phyloP scores from a whole-genome alignment of 2,113 vertebrate species.

The Embiotoca jacksoni region DNA sequence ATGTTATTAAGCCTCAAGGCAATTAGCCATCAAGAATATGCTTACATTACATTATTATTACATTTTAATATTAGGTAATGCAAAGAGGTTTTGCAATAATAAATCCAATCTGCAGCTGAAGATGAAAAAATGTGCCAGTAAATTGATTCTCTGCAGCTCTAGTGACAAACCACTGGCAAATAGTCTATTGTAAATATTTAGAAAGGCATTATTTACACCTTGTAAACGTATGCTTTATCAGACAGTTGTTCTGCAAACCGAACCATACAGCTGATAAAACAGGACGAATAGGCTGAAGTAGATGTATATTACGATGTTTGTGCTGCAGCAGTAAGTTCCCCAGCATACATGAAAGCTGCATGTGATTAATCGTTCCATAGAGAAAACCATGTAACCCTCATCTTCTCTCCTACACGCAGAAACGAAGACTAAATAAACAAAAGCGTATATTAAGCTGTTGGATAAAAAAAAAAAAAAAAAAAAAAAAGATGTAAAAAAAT shows the following conservation, averaged over 20 bases:
- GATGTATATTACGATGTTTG: conserved; percentile 3
- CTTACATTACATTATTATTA: no score
- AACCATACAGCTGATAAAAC: neutral
- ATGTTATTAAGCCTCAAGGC: neutral
- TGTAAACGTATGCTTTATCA: no score
- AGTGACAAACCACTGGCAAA: neutral
- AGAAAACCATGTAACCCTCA: neutral
- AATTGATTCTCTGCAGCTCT: neutral
- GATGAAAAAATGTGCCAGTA: neutral
- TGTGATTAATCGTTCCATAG: conserved; percentile 4
- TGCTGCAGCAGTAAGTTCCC: conserved; percentile 6
- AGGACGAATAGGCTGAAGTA: neutral
- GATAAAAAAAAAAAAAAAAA: conserved; percentile 42
- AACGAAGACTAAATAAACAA: conserved; percentile 33
- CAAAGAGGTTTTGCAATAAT: no score
- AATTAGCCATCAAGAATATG: no score
- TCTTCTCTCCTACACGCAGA: neutral
- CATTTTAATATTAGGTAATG: no score
- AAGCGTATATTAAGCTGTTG: conserved; percentile 29
- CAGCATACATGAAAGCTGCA: conserved; percentile 2
- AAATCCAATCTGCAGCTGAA: neutral
- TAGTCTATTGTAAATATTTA: neutral
- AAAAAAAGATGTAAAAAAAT: conserved; percentile 54
- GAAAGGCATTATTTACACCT: neutral
- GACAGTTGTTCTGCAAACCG: neutral